Conservation (phyloP, 2,113 vertebrate genomes). For the Noctilio leporinus region DNA sequence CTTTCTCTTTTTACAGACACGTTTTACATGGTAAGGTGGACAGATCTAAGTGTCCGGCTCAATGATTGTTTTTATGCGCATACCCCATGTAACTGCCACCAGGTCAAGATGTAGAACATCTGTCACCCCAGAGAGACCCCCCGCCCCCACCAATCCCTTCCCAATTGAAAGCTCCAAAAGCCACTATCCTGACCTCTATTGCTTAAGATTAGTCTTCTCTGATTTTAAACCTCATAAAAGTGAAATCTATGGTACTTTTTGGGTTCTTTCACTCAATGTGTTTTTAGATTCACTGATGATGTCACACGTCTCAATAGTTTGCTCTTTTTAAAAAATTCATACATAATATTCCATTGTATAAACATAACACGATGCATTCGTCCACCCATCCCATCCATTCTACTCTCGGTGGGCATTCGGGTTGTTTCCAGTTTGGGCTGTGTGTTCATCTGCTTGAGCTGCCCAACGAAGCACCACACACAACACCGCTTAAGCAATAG, state of each 20-base stretch:
- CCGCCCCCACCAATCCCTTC: not conserved
- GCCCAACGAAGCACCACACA: not conserved
- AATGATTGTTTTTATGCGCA: too few species aligned
- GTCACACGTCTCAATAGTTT: not conserved
- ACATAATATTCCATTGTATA: too few species aligned
- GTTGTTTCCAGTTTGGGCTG: not conserved
- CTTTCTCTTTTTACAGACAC: not conserved
- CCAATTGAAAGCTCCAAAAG: not conserved
- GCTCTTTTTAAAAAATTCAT: not conserved
- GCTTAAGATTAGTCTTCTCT: not conserved
- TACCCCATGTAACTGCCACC: not conserved
- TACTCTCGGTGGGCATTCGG: not conserved
- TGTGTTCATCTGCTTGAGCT: not conserved
- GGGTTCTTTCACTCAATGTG: not conserved
- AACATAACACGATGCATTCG: not conserved
- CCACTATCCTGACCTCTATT: not conserved
- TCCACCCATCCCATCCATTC: not conserved
- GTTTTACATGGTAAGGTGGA: not conserved
- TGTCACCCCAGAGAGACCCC: not conserved
- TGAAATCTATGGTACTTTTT: not conserved
- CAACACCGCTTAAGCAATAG: fast-evolving
- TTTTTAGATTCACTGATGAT: not conserved
- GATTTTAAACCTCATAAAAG: not conserved
- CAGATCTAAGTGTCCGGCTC: not conserved
- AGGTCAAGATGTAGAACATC: not conserved